Percentiles rank a stretch among this genome's conserved stretches.
Evolutionary conservation across 2,888 invertebrate genomes (phyloP).

Genomic region (Macrophya alboannulata): DNA sequence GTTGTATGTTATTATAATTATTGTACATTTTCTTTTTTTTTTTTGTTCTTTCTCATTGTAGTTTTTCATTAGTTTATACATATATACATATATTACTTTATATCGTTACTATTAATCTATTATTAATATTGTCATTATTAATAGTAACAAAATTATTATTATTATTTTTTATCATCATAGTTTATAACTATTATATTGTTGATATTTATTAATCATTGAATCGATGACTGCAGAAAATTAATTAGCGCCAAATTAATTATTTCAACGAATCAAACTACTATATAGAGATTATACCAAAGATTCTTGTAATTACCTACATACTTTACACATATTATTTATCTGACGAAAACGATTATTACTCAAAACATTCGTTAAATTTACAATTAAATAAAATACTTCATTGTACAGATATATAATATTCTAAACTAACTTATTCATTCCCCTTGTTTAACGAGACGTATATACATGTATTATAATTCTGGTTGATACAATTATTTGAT

Average conservation of each 20-base stretch:
- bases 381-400: background rate
- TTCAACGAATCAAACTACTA: background rate
- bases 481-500: constrained; percentile 23
- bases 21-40: constrained; percentile 47
- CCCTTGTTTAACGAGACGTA: constrained; percentile 7
- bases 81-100: constrained; percentile 58
- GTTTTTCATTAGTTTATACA: constrained; percentile 57
- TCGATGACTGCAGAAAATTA: constrained; percentile 46
- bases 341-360: background rate
- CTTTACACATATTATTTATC: constrained; percentile 15
- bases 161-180: constrained; percentile 46
- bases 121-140: background rate
- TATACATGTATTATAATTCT: background rate
- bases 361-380: background rate
- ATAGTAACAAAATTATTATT: constrained; percentile 59
- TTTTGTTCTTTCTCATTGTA: constrained; percentile 46
- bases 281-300: constrained; percentile 28
- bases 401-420: background rate
- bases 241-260: background rate
- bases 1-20: constrained; percentile 59
- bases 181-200: constrained; percentile 45
- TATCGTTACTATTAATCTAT: constrained; percentile 1
- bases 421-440: constrained; percentile 26
- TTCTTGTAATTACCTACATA: background rate
- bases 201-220: constrained; percentile 49